Evolutionary conservation across 2,113 vertebrate species (phyloP).

Genomic region (Paradoxurus hermaphroditus): DNA sequence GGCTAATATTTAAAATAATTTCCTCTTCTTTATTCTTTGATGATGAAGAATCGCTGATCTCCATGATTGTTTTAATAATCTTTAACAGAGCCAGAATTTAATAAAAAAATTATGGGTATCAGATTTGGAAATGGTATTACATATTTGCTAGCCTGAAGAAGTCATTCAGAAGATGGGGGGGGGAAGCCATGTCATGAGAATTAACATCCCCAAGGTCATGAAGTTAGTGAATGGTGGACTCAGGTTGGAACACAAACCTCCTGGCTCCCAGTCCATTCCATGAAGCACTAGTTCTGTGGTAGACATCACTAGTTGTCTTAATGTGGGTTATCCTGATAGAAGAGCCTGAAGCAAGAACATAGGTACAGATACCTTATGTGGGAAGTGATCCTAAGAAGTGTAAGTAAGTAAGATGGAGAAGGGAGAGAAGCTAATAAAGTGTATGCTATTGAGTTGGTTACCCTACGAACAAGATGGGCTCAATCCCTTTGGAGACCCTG

Average conservation of each 20-base stretch:
- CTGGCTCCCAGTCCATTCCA: background rate
- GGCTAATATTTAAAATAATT: constrained; percentile 30
- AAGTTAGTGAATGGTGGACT: background rate
- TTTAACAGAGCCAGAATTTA: background rate
- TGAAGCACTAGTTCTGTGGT: background rate
- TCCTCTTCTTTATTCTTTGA: background rate
- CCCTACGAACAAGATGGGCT: background rate
- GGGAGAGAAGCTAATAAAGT: background rate
- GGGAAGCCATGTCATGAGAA: background rate
- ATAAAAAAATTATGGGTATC: background rate
- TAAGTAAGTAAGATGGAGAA: background rate
- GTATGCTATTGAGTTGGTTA: background rate
- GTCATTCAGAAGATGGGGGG: constrained; percentile 9
- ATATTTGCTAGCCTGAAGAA: constrained; percentile 2
- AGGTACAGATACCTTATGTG: background rate
- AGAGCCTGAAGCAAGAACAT: background rate
- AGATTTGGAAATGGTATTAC: background rate
- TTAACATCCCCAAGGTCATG: background rate
- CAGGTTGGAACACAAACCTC: background rate
- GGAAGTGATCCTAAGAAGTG: background rate
- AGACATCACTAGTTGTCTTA: background rate
- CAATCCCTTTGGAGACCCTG: background rate
- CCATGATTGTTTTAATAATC: background rate
- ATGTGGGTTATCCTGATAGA: background rate
- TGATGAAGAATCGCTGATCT: background rate